A percentile compares a stretch with the other conserved stretches of the same genome.
Evolutionary conservation across 2,888 invertebrate genomes (phyloP).

Genomic region (Drosophila meridiana): DNA sequence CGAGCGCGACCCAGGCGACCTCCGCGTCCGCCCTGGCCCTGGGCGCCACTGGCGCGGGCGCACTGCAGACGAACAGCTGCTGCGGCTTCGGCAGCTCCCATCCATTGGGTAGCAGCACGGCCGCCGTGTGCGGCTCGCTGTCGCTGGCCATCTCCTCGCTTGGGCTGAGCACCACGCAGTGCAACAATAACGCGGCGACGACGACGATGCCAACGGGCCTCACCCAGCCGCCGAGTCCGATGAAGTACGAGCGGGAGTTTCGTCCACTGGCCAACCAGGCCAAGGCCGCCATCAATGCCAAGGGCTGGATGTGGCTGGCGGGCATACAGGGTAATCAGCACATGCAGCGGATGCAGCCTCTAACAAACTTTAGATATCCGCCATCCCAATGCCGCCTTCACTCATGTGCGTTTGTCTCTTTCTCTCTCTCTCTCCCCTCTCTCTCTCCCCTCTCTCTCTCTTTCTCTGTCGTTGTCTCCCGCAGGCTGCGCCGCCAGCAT

Average conservation of each 20-base stretch:
- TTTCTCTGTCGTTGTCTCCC: background rate
- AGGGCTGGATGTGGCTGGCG: constrained; percentile 94
- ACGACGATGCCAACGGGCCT: constrained; percentile 45
- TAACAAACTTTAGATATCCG: background rate
- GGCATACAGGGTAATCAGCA: constrained; percentile 88
- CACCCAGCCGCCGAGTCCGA: constrained; percentile 84
- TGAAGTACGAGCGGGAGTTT: constrained; percentile 87
- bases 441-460: background rate
- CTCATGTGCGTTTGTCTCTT: background rate
- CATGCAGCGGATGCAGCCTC: background rate
- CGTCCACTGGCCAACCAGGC: constrained; percentile 88
- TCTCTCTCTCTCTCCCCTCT: background rate
- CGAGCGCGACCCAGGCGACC: constrained; percentile 57
- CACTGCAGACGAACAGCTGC: constrained; percentile 62
- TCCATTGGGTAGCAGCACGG: constrained; percentile 80
- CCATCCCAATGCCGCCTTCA: background rate
- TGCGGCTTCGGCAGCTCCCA: constrained; percentile 66
- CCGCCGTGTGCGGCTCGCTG: constrained; percentile 83
- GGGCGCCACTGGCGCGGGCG: constrained; percentile 7
- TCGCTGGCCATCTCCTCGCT: constrained; percentile 83
- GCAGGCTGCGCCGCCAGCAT: constrained; percentile 88
- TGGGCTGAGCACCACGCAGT: constrained; percentile 74
- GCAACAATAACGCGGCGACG: constrained; percentile 64
- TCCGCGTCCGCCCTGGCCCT: constrained; percentile 24
- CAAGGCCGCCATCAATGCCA: constrained; percentile 88